Evolutionary conservation across 1,140 invertebrate species (phyloP).

Genomic region (Cydia fagiglandana): DNA sequence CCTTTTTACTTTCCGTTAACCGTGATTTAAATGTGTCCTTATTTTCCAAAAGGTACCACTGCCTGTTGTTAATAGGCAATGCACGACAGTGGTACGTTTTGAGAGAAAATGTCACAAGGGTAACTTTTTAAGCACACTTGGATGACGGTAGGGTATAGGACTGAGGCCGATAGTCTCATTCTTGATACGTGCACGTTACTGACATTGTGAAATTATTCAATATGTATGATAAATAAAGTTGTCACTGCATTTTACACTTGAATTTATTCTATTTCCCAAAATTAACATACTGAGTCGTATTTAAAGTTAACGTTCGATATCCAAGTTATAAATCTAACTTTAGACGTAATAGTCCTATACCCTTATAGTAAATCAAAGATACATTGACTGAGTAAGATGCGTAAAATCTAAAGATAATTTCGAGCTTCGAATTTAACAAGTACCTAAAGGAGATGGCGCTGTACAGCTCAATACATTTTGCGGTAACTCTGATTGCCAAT

Average conservation of each 20-base stretch:
- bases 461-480: too few species aligned
- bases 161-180: not conserved
- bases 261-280: not conserved
- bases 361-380: too few species aligned
- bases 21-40: not conserved
- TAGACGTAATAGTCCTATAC: too few species aligned
- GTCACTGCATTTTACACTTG: slow-evolving; percentile 11
- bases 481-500: too few species aligned
- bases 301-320: too few species aligned
- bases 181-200: not conserved
- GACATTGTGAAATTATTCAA: slow-evolving; percentile 15
- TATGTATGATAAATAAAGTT: slow-evolving; percentile 19
- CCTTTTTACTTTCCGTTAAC: not conserved
- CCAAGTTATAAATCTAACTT: too few species aligned
- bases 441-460: too few species aligned
- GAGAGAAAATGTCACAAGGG: not conserved
- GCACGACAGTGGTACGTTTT: not conserved
- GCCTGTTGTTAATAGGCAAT: not conserved
- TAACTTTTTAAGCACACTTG: not conserved
- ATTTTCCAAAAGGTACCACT: not conserved
- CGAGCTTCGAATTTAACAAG: too few species aligned
- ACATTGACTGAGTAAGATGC: too few species aligned
- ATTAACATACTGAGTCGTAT: too few species aligned
- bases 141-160: not conserved
- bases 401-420: too few species aligned